These are phyloP conservation scores for Cydia pomonella DNA, from an alignment of 1,140 invertebrate genomes.

Conservation along the genomic window DNA sequence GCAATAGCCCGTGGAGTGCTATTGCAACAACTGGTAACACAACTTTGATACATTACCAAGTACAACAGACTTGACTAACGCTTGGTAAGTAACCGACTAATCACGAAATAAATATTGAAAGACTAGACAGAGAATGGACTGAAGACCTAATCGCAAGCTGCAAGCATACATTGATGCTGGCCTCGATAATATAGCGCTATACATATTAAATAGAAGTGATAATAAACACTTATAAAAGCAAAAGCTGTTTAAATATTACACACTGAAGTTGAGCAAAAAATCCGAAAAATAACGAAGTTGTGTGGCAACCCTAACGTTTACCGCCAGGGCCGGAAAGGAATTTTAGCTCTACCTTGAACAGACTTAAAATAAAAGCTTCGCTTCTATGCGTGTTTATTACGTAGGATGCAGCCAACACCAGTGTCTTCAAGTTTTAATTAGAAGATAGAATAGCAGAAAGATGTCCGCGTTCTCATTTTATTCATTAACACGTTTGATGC, in stretches of 20 bases:
- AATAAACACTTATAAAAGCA: constrained; percentile 16
- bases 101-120: constrained; percentile 6
- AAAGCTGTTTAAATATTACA: not conserved
- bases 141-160: not conserved
- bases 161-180: not conserved
- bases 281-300: not conserved
- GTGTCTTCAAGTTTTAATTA: not conserved
- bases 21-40: constrained; percentile 4
- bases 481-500: not conserved
- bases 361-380: not conserved
- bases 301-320: not conserved
- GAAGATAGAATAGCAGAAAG: constrained; percentile 16
- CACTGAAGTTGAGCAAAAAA: not conserved
- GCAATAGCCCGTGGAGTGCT: not conserved
- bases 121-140: constrained; percentile 14
- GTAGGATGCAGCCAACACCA: constrained; percentile 22
- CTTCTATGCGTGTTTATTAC: constrained; percentile 22
- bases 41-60: not conserved
- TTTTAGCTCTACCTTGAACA: too few relatives aligned
- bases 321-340: not conserved
- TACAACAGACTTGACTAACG: too few relatives aligned
- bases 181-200: constrained; percentile 21
- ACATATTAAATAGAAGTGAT: constrained; percentile 18
- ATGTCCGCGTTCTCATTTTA: not conserved
- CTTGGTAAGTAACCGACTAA: not conserved